Evolutionary conservation across 2,113 vertebrate species (phyloP).

Genomic region (Zingel zingel): DNA sequence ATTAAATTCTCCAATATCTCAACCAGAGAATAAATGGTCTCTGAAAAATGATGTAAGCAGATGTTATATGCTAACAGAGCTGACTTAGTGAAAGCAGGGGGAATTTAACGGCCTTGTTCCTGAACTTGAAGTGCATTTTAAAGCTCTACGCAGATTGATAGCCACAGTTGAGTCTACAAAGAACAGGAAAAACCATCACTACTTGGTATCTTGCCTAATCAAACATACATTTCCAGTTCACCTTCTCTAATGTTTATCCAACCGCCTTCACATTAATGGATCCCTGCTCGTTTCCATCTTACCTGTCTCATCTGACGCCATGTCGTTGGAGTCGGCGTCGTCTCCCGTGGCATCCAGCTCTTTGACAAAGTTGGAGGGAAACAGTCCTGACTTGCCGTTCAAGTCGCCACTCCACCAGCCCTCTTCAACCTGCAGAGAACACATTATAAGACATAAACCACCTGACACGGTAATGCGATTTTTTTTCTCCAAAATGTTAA

Average conservation of each 20-base stretch:
- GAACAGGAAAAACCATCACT: conserved; percentile 1
- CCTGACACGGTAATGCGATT: not conserved
- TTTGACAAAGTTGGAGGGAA: conserved; percentile 97
- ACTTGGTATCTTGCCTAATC: not conserved
- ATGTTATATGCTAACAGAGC: too few relatives aligned
- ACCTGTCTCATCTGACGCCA: conserved; percentile 88
- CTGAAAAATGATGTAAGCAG: too few relatives aligned
- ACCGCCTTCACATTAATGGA: not conserved
- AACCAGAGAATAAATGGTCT: not conserved
- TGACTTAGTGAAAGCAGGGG: too few relatives aligned
- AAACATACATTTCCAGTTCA: not conserved
- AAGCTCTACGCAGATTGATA: not conserved
- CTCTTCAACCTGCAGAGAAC: conserved; percentile 90
- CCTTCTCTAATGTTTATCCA: not conserved
- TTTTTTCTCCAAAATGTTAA: not conserved
- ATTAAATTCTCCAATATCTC: not conserved
- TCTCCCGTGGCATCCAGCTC: conserved; percentile 89
- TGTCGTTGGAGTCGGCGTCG: conserved; percentile 86
- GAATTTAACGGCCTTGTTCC: not conserved
- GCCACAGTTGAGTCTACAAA: not conserved
- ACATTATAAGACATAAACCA: not conserved
- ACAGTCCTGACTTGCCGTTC: conserved; percentile 90
- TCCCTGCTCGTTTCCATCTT: conserved; percentile 18
- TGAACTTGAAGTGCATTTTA: not conserved
- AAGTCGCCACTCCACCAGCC: conserved; percentile 95